A percentile compares a stretch with the other conserved stretches of the same genome.
Evolutionary conservation across 2,797 vertebrate species (phyloP).

Genomic region (Xerus rutilus): DNA sequence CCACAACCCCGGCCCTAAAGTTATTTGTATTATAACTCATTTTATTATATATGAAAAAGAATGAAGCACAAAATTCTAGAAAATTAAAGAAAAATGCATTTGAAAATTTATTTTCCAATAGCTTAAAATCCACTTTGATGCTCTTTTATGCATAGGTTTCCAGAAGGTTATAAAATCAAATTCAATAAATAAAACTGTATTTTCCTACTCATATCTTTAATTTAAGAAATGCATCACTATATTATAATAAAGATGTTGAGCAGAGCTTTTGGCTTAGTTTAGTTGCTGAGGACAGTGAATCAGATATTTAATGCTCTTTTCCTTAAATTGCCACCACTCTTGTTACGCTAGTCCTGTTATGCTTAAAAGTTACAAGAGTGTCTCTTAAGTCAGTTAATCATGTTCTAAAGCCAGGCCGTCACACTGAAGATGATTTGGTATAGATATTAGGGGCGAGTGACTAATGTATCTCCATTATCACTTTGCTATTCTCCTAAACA

Average conservation of each 20-base stretch:
- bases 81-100: slow-evolving; percentile 40
- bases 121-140: slow-evolving; percentile 48
- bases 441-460: not conserved
- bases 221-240: not conserved
- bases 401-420: not conserved
- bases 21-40: not conserved
- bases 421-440: not conserved
- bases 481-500: not conserved
- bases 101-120: slow-evolving; percentile 43
- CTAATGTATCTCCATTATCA: not conserved
- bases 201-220: slow-evolving; percentile 41
- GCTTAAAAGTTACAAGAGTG: not conserved
- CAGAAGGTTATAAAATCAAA: slow-evolving; percentile 48
- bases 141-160: slow-evolving; percentile 16
- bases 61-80: not conserved
- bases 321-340: slow-evolving; percentile 15
- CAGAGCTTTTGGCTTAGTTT: slow-evolving; percentile 6
- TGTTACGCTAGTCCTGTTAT: not conserved
- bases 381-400: not conserved
- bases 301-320: slow-evolving; percentile 22
- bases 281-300: not conserved
- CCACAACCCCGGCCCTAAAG: not conserved
- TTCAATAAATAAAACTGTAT: not conserved
- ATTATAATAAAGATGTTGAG: slow-evolving; percentile 1
- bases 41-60: slow-evolving; percentile 5